Base-by-base conservation (phyloP, 2,888 invertebrate genomes). In the Pherbina coryleti region DNA sequence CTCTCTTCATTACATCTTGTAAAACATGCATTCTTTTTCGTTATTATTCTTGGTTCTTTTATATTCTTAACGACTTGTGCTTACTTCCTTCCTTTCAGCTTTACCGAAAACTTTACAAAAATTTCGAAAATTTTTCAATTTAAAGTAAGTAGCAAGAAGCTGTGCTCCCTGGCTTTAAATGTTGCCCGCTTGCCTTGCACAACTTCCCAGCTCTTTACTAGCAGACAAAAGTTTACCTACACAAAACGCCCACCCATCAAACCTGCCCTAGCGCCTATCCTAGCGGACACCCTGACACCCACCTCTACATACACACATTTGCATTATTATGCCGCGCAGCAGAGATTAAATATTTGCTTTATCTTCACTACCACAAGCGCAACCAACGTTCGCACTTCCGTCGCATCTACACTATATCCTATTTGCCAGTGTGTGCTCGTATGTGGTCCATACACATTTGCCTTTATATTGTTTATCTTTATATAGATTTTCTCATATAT, bases 291-390 rank as follows among this genome's bases (percentile, higher is more conserved):
- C 51, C n/a, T 17, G 4, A 51, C 55, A 19, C 55, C 19, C n/a
- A 19, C n/a, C 34, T 34, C 8, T 28, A 34, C 64, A 66, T n/a
- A 66, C 31, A 66, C 34, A 34, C 37, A n/a, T 66, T 28, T 66
- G 64, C 64, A 66, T 34, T 31, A 34, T 66, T 66, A 60, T 60
- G 25, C 60, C 14, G 11, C 37, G 22, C 49, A 44, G 67, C 67
- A 19, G 67, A 44, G 67, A 67, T 67, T 37, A 67, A 67, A 67
- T 67, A 67, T 67, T 67, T 67, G 67, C 67, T 37, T 60, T 25
- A 25, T 60, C 60, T 22, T 60, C 60, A 17, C 5, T 28, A 28
- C 5, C 25, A 60, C 28, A 17, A 60, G 60, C 25, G 17, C 17
- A 11, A 60, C 60, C 17, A 11, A 60, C 60, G 60, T 60, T 28